A percentile compares a stretch with the other conserved stretches of the same genome.
These are phyloP conservation scores for Lordiphosa clarofinis DNA, from an alignment of 1,140 invertebrate species.

Conservation along the genomic window DNA sequence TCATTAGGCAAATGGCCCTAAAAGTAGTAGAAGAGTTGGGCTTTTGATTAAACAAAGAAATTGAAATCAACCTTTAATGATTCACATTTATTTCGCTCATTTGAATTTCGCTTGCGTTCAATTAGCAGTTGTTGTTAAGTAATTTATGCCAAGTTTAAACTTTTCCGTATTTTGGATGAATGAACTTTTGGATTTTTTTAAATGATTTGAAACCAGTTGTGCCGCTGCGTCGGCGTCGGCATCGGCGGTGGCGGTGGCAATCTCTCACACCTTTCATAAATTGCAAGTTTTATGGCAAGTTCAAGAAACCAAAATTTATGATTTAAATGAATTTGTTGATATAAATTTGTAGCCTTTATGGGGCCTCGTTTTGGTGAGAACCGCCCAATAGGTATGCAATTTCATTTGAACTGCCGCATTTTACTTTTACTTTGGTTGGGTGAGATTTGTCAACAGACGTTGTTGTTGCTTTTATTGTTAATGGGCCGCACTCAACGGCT, in stretches of 20 bases:
- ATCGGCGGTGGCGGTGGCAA: conserved; percentile 2
- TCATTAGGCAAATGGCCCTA: conserved; percentile 67
- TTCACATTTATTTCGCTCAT: conserved; percentile 41
- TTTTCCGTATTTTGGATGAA: conserved; percentile 77
- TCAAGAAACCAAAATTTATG: conserved; percentile 47
- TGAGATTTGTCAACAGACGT: conserved; percentile 33
- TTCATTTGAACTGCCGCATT: not conserved
- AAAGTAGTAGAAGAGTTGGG: conserved; percentile 2
- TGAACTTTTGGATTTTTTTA: conserved; percentile 49
- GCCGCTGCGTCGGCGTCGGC: conserved; percentile 12
- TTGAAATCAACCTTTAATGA: conserved; percentile 21
- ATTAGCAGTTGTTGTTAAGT: conserved; percentile 46
- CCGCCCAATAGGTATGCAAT: not conserved
- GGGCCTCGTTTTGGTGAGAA: not conserved
- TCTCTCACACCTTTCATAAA: conserved; percentile 58
- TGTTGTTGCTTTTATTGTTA: conserved; percentile 37
- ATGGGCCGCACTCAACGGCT: conserved; percentile 36
- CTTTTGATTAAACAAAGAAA: not conserved
- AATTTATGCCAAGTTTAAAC: conserved; percentile 77
- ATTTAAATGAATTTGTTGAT: conserved; percentile 12
- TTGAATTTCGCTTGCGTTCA: conserved; percentile 37
- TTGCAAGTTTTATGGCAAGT: conserved; percentile 51
- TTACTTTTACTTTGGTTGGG: conserved; percentile 34
- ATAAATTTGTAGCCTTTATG: conserved; percentile 6
- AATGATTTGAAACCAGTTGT: conserved; percentile 55